Percentiles rank a stretch among this genome's conserved stretches.
Conservation (phyloP, 2,113 vertebrate species). For the Serinus canaria region DNA sequence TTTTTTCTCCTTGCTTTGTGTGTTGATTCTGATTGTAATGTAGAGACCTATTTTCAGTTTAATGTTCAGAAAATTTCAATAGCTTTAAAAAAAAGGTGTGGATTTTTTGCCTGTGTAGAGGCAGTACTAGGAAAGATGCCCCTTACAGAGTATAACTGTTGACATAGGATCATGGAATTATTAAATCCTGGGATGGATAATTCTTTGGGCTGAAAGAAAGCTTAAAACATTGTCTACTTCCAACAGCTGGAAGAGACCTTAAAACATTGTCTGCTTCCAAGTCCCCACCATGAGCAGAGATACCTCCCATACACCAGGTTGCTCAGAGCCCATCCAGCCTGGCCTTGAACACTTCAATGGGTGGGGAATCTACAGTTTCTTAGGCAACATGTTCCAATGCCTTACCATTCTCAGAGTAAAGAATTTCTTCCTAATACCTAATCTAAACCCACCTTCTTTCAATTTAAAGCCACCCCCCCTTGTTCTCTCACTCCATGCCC, state of each 20-base stretch:
- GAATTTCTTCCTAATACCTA: background rate
- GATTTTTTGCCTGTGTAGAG: background rate
- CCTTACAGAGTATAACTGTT: background rate
- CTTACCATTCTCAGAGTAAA: background rate
- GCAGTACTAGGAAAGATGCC: background rate
- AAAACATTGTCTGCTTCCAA: background rate
- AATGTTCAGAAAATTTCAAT: background rate
- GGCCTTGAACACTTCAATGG: background rate
- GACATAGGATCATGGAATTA: background rate
- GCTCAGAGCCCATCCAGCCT: background rate
- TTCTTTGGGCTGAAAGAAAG: background rate
- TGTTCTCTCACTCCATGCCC: background rate
- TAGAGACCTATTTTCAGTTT: background rate
- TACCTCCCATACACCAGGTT: background rate
- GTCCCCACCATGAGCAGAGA: fast-evolving
- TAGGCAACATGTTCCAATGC: background rate
- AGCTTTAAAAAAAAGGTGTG: background rate
- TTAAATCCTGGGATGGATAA: background rate
- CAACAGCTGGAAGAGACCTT: background rate
- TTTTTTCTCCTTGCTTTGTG: background rate
- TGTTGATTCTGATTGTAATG: background rate
- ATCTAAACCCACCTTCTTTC: background rate
- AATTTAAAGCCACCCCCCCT: background rate
- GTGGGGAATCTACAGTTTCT: background rate
- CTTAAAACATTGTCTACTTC: background rate